Evolutionary conservation across 2,113 vertebrate species (phyloP).

Genomic region (Salminus brasiliensis): DNA sequence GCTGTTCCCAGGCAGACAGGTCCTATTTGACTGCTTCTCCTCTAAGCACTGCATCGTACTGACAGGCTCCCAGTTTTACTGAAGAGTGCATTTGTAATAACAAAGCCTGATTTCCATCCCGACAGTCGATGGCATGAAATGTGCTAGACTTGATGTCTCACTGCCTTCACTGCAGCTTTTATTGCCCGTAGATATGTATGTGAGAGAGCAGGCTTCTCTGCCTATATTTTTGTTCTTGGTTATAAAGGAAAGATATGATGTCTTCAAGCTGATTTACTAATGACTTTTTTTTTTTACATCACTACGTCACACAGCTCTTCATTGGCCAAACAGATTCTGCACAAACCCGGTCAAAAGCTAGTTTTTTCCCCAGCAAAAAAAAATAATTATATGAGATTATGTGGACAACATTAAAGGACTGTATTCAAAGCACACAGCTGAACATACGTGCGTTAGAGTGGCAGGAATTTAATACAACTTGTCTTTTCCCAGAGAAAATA

Average conservation of each 20-base stretch:
- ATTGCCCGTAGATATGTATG: constrained; percentile 38
- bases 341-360: neutral
- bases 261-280: constrained; percentile 12
- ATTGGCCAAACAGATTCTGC: constrained; percentile 15
- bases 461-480: constrained; percentile 32
- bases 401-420: constrained; percentile 24
- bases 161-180: constrained; percentile 39
- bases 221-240: constrained; percentile 35
- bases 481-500: constrained; percentile 44
- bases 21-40: constrained; percentile 38
- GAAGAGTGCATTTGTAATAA: constrained; percentile 53
- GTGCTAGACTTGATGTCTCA: constrained; percentile 45
- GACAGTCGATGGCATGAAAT: constrained; percentile 49
- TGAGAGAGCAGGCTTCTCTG: neutral
- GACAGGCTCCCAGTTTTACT: constrained; percentile 42
- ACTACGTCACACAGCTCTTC: constrained; percentile 10
- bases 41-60: constrained; percentile 38
- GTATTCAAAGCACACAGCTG: constrained; percentile 32
- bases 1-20: constrained; percentile 27
- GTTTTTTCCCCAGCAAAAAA: neutral
- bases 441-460: constrained; percentile 21
- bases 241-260: neutral
- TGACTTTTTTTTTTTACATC: neutral
- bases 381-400: constrained; percentile 11
- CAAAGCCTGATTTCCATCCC: constrained; percentile 51